Conservation (phyloP, 2,113 vertebrate genomes). For the Panthera leo region DNA sequence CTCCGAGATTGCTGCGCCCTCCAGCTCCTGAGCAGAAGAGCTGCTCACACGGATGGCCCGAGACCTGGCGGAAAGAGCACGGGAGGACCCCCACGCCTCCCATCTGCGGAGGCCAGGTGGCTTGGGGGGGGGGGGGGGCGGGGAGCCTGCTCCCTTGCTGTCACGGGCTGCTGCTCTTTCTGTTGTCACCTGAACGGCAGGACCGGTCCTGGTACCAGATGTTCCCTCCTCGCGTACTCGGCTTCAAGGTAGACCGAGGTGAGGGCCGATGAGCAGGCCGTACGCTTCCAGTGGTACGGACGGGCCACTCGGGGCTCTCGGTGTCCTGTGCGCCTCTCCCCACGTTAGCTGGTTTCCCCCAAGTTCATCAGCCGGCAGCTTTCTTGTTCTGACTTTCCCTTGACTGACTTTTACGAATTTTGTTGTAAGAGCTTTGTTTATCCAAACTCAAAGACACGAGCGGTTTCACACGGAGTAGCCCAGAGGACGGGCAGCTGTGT, state of each 20-base stretch:
- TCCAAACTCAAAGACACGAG: neutral
- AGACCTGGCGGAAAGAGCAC: fast-evolving
- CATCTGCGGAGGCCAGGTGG: too few species aligned
- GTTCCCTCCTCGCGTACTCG: neutral
- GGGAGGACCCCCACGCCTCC: fast-evolving
- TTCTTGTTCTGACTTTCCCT: neutral
- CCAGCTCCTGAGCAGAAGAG: neutral
- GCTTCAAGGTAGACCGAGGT: neutral
- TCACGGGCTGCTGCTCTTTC: neutral
- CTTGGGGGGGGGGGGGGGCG: neutral
- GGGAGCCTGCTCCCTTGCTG: neutral
- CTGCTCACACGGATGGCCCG: too few species aligned
- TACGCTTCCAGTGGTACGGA: neutral
- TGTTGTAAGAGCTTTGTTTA: neutral
- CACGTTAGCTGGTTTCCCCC: neutral
- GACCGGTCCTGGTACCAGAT: constrained; percentile 61
- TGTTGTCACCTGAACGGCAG: neutral
- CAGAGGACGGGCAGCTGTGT: neutral
- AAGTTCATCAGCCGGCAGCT: neutral
- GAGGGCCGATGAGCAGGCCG: constrained; percentile 27
- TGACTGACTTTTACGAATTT: neutral
- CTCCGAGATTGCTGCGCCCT: too few species aligned
- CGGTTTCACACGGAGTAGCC: neutral
- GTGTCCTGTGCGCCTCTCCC: neutral
- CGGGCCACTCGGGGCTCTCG: neutral